phyloP scores from a whole-genome alignment of 2,888 invertebrate genomes.

The Synergus laeviventris region DNA sequence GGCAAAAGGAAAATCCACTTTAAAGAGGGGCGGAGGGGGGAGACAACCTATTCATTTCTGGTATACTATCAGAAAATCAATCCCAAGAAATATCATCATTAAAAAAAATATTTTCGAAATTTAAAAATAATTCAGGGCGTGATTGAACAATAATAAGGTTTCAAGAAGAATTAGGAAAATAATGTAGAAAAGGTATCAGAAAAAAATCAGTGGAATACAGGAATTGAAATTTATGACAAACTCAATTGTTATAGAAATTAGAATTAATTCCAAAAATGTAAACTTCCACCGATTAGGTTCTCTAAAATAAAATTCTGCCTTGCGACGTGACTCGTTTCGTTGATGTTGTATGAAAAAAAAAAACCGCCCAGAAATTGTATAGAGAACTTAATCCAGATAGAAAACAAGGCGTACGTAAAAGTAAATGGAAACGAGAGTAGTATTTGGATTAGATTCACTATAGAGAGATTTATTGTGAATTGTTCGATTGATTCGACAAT shows the following conservation, averaged over 20 bases:
- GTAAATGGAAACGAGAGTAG: constrained; percentile 38
- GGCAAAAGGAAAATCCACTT: constrained; percentile 14
- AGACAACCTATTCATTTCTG: neutral
- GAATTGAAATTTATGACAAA: neutral
- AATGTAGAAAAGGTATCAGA: neutral
- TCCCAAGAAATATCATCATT: neutral
- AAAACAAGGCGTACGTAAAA: constrained; percentile 28
- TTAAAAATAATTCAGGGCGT: neutral
- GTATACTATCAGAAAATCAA: neutral
- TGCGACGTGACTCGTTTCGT: constrained; percentile 39
- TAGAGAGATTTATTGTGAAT: constrained; percentile 20
- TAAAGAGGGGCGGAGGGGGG: neutral
- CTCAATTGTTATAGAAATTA: neutral
- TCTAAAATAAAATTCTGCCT: neutral
- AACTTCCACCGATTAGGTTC: neutral
- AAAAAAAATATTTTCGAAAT: neutral
- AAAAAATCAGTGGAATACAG: neutral
- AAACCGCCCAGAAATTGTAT: constrained; percentile 47
- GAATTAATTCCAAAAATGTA: neutral
- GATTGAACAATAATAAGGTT: neutral
- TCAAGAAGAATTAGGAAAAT: neutral
- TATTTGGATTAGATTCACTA: constrained; percentile 29
- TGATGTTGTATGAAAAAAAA: constrained; percentile 28
- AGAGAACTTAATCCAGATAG: constrained; percentile 35
- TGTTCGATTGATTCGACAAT: neutral